These are phyloP conservation scores for Carposina sasakii DNA, from an alignment of 1,140 invertebrate genomes.

Conservation along the genomic window DNA sequence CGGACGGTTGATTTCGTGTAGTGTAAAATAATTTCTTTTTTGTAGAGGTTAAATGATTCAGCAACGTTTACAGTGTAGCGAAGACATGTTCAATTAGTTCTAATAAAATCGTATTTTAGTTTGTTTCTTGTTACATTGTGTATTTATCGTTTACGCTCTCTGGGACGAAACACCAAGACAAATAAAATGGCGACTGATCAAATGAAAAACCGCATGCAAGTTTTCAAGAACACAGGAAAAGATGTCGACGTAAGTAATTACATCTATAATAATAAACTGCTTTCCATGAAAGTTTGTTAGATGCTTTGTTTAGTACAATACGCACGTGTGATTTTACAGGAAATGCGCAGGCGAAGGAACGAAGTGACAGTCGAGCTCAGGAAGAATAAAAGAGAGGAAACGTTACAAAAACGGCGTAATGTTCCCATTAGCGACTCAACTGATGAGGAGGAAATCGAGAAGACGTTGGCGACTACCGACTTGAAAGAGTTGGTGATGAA, in stretches of 20 bases:
- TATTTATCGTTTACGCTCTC: conserved; percentile 43
- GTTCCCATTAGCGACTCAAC: conserved; percentile 88
- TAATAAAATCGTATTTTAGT: conserved; percentile 51
- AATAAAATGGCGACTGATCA: conserved; percentile 85
- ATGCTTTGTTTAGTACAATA: not conserved
- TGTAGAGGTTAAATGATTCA: conserved; percentile 62
- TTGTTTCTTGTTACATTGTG: conserved; percentile 62
- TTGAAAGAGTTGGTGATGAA: conserved; percentile 82
- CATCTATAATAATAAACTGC: not conserved
- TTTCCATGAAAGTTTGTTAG: not conserved
- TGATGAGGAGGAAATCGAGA: conserved; percentile 86
- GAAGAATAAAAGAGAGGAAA: conserved; percentile 98
- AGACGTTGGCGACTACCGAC: conserved; percentile 77
- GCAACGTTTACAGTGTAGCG: conserved; percentile 49
- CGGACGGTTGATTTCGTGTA: conserved; percentile 50
- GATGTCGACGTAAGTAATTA: conserved; percentile 92
- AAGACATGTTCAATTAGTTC: conserved; percentile 66
- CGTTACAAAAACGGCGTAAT: conserved; percentile 95
- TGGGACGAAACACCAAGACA: conserved; percentile 36
- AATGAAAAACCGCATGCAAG: conserved; percentile 88
- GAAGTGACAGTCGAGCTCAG: conserved; percentile 96
- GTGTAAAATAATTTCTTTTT: conserved; percentile 62
- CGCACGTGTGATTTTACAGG: conserved; percentile 75
- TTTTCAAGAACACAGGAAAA: conserved; percentile 98
- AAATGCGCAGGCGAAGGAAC: conserved; percentile 95